Evolutionary conservation across 2,113 vertebrate species (phyloP).

Genomic region (Ptilonorhynchus violaceus): DNA sequence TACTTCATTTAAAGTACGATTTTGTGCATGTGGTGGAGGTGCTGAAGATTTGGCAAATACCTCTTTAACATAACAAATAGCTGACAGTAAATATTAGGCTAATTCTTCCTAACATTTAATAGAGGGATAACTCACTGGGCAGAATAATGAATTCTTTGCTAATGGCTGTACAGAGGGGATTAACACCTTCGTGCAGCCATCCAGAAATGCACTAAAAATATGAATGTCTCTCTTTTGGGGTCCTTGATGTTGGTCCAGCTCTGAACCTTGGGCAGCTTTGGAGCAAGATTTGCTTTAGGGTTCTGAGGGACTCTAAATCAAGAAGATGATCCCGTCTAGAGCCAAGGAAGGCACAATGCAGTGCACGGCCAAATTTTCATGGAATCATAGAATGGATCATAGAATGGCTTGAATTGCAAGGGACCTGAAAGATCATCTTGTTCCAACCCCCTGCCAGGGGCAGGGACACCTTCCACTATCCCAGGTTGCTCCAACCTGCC

Average conservation of each 20-base stretch:
- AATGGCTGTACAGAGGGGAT: not conserved
- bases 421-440: not conserved
- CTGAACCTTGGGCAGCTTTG: not conserved
- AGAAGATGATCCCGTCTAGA: not conserved
- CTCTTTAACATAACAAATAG: conserved; percentile 58
- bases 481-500: not conserved
- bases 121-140: conserved; percentile 55
- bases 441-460: accelerated
- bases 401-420: not conserved
- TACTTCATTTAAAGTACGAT: conserved; percentile 62
- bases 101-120: conserved; percentile 51
- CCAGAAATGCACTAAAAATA: not conserved
- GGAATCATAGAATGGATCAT: not conserved
- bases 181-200: conserved; percentile 9
- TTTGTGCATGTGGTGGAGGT: conserved; percentile 40
- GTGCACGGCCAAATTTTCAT: not conserved
- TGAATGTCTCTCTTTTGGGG: not conserved
- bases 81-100: conserved; percentile 59
- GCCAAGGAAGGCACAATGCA: not conserved
- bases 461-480: not conserved
- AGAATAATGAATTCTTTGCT: conserved; percentile 54
- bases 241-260: not conserved
- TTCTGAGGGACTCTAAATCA: not conserved
- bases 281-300: not conserved
- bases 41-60: conserved; percentile 60